These are phyloP conservation scores for Rhinolophus ferrumequinum DNA, from an alignment of 2,113 vertebrate genomes.

Conservation along the genomic window DNA sequence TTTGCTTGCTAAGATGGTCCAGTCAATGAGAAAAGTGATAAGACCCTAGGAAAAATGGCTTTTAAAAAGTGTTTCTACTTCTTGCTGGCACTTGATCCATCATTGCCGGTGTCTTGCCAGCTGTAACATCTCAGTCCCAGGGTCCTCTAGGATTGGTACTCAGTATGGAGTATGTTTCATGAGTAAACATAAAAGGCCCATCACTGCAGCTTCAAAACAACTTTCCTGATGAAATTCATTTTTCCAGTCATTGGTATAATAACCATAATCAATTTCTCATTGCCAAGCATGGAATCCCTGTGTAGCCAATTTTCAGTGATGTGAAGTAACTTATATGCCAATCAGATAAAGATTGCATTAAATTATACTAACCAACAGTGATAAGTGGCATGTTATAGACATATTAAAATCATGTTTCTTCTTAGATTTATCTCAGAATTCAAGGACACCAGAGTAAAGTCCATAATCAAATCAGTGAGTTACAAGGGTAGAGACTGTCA, in stretches of 20 bases:
- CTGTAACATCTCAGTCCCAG: neutral
- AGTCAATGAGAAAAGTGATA: neutral
- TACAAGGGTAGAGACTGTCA: neutral
- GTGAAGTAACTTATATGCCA: slow-evolving; percentile 71
- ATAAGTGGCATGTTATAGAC: slow-evolving; percentile 68
- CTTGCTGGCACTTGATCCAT: neutral
- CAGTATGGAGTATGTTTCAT: neutral
- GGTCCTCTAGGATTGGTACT: neutral
- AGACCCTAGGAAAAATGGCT: neutral
- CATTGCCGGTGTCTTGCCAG: neutral
- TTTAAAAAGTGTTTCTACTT: neutral
- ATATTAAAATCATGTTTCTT: slow-evolving; percentile 30
- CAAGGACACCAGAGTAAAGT: neutral
- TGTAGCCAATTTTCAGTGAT: slow-evolving; percentile 65
- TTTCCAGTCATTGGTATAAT: slow-evolving; percentile 81
- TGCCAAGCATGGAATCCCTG: slow-evolving; percentile 74
- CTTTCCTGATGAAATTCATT: slow-evolving; percentile 76
- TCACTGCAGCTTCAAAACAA: slow-evolving; percentile 45
- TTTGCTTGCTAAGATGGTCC: neutral
- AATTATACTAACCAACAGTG: slow-evolving; percentile 74
- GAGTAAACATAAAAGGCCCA: slow-evolving; percentile 20
- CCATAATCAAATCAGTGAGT: neutral
- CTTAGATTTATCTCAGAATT: neutral
- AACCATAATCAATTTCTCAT: slow-evolving; percentile 78
- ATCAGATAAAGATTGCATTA: slow-evolving; percentile 80